phyloP scores from a whole-genome alignment of 1,140 invertebrate genomes.

The Leptopilina clavipes region DNA sequence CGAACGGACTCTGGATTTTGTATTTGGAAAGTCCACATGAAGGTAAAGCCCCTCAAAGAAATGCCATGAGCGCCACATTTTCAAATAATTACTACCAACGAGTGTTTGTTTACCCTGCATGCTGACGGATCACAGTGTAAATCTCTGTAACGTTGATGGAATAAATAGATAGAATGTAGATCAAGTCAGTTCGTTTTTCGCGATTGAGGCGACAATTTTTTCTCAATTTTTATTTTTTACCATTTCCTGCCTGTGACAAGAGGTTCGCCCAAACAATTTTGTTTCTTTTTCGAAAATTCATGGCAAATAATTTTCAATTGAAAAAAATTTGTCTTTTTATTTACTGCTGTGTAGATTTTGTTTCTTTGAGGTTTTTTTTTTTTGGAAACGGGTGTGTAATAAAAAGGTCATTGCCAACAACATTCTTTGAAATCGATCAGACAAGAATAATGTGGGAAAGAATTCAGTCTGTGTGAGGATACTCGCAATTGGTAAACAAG shows the following conservation, averaged over 20 bases:
- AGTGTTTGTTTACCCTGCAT: constrained; percentile 65
- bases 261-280: too few relatives aligned
- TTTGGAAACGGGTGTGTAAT: background rate
- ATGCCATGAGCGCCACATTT: constrained; percentile 46
- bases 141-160: too few relatives aligned
- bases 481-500: constrained; percentile 69
- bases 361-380: background rate
- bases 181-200: too few relatives aligned
- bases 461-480: constrained; percentile 46
- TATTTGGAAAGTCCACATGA: constrained; percentile 54
- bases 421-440: constrained; percentile 11
- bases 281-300: too few relatives aligned
- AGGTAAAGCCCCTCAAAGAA: constrained; percentile 7
- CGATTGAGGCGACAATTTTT: too few relatives aligned
- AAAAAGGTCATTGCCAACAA: background rate
- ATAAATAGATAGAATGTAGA: too few relatives aligned
- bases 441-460: constrained; percentile 19
- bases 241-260: too few relatives aligned
- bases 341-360: background rate
- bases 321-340: too few relatives aligned
- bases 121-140: too few relatives aligned
- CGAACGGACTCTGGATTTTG: constrained; percentile 62
- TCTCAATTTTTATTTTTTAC: too few relatives aligned
- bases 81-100: constrained; percentile 65
- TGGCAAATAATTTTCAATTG: too few relatives aligned